Percentiles rank a stretch among this genome's conserved stretches.
These are phyloP conservation scores for Nephrotoma appendiculata DNA, from an alignment of 2,888 invertebrate genomes.

Conservation along the genomic window DNA sequence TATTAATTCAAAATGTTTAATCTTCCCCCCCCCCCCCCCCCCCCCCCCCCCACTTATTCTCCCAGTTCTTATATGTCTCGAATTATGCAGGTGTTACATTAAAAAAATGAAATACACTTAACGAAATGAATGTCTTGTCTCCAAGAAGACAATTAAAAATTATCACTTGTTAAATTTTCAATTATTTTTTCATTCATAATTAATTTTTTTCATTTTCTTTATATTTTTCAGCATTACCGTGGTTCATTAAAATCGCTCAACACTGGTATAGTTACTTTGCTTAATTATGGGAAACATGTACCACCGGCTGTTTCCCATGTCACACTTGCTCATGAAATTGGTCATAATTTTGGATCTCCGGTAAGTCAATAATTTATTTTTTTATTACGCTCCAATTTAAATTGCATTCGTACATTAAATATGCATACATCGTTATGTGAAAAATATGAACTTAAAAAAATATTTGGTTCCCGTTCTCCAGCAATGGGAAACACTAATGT, in stretches of 20 bases:
- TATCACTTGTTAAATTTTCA: not conserved
- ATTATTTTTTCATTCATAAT: not conserved
- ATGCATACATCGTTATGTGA: not conserved
- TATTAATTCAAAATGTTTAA: too few relatives aligned
- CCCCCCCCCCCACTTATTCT: too few relatives aligned
- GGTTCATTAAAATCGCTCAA: slow-evolving; percentile 89
- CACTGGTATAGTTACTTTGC: slow-evolving; percentile 92
- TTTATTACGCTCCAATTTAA: not conserved
- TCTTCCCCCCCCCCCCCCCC: too few relatives aligned
- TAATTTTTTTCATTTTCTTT: slow-evolving; percentile 5
- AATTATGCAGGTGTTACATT: too few relatives aligned
- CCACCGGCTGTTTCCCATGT: slow-evolving; percentile 97
- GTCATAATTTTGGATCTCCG: slow-evolving; percentile 97
- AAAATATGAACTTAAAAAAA: not conserved
- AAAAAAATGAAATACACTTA: too few relatives aligned
- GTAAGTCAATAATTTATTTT: slow-evolving; percentile 38
- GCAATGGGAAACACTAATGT: not conserved
- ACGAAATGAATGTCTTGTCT: too few relatives aligned
- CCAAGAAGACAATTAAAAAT: too few relatives aligned
- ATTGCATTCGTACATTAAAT: not conserved
- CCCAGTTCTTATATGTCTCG: too few relatives aligned
- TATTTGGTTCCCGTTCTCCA: not conserved
- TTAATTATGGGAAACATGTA: slow-evolving; percentile 96
- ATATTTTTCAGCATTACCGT: slow-evolving; percentile 67
- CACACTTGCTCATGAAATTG: slow-evolving; percentile 97